These are phyloP conservation scores for Caenorhabditis japonica DNA, from an alignment of 2,888 invertebrate genomes.

Conservation along the genomic window DNA sequence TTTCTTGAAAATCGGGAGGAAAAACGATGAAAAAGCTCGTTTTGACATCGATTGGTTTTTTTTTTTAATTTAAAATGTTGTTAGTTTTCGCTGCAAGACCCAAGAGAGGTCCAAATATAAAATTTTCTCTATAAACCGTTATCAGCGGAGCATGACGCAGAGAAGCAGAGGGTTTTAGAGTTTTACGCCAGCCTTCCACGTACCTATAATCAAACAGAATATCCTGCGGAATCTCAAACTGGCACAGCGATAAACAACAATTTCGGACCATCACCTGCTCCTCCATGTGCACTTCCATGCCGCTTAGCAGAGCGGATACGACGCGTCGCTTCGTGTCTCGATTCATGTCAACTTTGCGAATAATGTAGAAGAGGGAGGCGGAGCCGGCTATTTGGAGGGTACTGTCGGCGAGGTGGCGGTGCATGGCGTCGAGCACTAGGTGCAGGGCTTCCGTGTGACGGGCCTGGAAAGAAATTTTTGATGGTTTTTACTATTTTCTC, in stretches of 20 bases:
- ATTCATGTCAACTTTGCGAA: conserved; percentile 72
- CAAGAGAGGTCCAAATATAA: too few relatives aligned
- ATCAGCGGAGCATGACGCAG: too few relatives aligned
- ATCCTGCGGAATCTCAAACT: conserved; percentile 93
- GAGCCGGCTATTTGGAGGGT: conserved; percentile 86
- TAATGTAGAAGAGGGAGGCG: conserved; percentile 69
- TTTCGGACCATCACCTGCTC: conserved; percentile 88
- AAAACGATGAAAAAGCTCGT: too few relatives aligned
- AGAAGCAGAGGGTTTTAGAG: too few relatives aligned
- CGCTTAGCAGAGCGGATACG: conserved; percentile 69
- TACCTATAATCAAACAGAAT: conserved; percentile 80
- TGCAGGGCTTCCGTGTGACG: conserved; percentile 75
- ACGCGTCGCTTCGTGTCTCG: conserved; percentile 72
- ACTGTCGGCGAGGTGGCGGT: conserved; percentile 87
- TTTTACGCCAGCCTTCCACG: background rate
- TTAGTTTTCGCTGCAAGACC: too few relatives aligned
- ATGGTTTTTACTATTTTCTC: background rate
- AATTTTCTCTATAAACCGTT: too few relatives aligned
- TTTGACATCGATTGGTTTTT: too few relatives aligned
- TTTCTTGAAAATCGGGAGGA: too few relatives aligned
- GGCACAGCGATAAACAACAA: conserved; percentile 92
- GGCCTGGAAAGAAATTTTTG: conserved; percentile 26
- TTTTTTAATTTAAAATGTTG: too few relatives aligned
- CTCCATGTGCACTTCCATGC: conserved; percentile 75
- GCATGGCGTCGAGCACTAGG: conserved; percentile 90